These are phyloP conservation scores for Rhinoderma darwinii DNA, from an alignment of 2,113 vertebrate species.

Conservation along the genomic window DNA sequence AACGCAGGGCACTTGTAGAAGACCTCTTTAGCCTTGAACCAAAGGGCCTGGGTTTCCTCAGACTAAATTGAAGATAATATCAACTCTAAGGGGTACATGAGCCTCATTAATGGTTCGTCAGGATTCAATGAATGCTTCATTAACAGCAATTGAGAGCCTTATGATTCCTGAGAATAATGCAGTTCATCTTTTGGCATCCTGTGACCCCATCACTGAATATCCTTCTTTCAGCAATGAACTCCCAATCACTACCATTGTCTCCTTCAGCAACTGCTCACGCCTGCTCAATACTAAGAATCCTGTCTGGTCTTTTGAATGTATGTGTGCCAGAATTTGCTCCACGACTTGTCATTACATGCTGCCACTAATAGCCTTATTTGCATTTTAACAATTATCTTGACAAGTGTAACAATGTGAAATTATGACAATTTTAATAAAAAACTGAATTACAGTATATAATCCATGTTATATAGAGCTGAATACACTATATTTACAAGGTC, in stretches of 20 bases:
- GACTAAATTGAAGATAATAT: not conserved
- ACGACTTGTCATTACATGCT: slow-evolving; percentile 26
- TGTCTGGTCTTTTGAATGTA: slow-evolving; percentile 5
- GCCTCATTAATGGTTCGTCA: slow-evolving; percentile 24
- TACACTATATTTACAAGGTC: slow-evolving; percentile 31
- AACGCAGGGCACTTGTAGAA: not conserved
- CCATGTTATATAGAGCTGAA: not conserved
- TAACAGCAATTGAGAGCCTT: slow-evolving; percentile 33
- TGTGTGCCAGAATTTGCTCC: slow-evolving; percentile 5
- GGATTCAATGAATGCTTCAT: slow-evolving; percentile 41
- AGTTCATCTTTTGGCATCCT: slow-evolving; percentile 44
- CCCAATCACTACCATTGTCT: slow-evolving; percentile 49
- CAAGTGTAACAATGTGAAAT: slow-evolving; percentile 21
- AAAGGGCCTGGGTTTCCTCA: not conserved
- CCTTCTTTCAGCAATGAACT: slow-evolving; percentile 44
- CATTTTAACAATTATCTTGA: slow-evolving; percentile 23
- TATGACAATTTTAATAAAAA: slow-evolving; percentile 22
- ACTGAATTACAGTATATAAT: slow-evolving; percentile 13
- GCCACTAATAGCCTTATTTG: slow-evolving; percentile 37
- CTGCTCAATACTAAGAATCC: slow-evolving; percentile 1
- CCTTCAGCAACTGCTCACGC: not conserved
- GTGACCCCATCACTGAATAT: slow-evolving; percentile 37
- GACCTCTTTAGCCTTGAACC: slow-evolving; percentile 3
- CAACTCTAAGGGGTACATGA: slow-evolving; percentile 6
- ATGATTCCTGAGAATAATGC: slow-evolving; percentile 30